These are phyloP conservation scores for Maniola hyperantus DNA, from an alignment of 2,888 invertebrate genomes.

Conservation along the genomic window DNA sequence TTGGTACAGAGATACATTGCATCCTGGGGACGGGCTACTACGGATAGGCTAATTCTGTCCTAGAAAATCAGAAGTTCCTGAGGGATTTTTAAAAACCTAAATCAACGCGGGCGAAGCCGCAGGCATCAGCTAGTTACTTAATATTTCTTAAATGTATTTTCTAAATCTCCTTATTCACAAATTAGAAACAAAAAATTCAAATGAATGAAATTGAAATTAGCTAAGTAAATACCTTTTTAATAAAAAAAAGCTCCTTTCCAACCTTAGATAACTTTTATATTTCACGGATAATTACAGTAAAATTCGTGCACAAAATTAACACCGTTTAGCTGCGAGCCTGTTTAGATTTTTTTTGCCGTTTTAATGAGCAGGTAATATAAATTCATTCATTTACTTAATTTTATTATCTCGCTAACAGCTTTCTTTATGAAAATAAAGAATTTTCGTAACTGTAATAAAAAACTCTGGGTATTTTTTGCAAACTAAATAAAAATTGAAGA, in stretches of 20 bases:
- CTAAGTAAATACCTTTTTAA: not conserved
- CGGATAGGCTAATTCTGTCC: too few relatives aligned
- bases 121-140: not conserved
- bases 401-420: not conserved
- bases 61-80: too few relatives aligned
- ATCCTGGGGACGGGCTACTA: too few relatives aligned
- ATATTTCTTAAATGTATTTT: not conserved
- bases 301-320: not conserved
- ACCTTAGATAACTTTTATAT: not conserved
- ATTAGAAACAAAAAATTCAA: not conserved
- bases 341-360: constrained; percentile 6
- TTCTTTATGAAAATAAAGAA: not conserved
- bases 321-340: not conserved
- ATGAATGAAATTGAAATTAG: not conserved
- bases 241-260: not conserved
- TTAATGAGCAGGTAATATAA: constrained; percentile 3
- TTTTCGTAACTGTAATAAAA: not conserved
- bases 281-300: constrained; percentile 7
- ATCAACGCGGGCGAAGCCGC: too few relatives aligned
- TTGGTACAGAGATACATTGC: too few relatives aligned
- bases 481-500: not conserved
- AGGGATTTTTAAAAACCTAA: too few relatives aligned
- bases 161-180: not conserved
- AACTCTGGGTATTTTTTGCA: not conserved
- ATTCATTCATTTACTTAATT: not conserved